These are phyloP conservation scores for Mactromeris polynyma DNA, from an alignment of 2,888 invertebrate species.

Conservation along the genomic window DNA sequence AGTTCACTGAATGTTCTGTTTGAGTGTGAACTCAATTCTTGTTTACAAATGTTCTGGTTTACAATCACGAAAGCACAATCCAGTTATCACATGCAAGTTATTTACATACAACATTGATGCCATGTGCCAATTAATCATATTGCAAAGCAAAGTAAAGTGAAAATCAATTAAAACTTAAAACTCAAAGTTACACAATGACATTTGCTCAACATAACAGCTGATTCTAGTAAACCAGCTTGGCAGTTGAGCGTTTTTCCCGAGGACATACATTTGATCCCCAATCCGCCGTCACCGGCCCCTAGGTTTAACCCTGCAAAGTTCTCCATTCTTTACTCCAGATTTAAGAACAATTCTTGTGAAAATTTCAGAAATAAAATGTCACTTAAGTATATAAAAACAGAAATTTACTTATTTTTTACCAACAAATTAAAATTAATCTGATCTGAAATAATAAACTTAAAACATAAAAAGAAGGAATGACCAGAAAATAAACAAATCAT, in stretches of 20 bases:
- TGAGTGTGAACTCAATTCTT: background rate
- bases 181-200: background rate
- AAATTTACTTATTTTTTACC: no score
- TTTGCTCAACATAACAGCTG: background rate
- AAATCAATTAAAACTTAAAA: background rate
- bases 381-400: no score
- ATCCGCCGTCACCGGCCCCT: background rate
- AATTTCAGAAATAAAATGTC: no score
- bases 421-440: no score
- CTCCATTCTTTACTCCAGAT: no score
- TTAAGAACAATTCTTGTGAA: no score
- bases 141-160: background rate
- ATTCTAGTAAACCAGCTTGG: background rate
- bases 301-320: no score
- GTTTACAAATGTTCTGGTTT: background rate
- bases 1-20: background rate
- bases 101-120: background rate
- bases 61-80: background rate
- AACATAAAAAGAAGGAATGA: no score
- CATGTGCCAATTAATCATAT: background rate
- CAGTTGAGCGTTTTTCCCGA: background rate
- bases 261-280: background rate
- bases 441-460: no score
- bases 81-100: background rate
- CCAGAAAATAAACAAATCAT: background rate